These are phyloP conservation scores for Pasiphila rectangulata DNA, from an alignment of 2,888 invertebrate genomes.

Conservation along the genomic window DNA sequence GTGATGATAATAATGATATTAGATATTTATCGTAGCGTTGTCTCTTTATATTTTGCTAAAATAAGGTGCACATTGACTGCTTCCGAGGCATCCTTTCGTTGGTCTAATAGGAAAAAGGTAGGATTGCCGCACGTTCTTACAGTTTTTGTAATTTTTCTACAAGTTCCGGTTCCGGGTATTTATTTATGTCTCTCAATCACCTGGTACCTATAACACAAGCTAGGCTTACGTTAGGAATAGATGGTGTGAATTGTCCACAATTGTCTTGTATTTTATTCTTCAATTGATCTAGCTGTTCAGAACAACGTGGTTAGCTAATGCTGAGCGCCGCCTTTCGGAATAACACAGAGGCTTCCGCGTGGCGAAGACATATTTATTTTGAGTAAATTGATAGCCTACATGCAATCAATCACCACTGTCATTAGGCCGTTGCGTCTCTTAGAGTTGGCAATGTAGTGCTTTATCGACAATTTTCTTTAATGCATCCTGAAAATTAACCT, in stretches of 20 bases:
- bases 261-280: conserved; percentile 1
- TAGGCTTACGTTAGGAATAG: too few relatives aligned
- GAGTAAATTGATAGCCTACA: conserved; percentile 63
- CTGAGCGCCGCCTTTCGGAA: conserved; percentile 56
- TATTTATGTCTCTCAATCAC: too few relatives aligned
- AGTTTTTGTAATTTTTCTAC: too few relatives aligned
- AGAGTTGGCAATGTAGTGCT: conserved; percentile 23
- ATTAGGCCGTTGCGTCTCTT: conserved; percentile 48
- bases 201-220: too few relatives aligned
- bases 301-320: conserved; percentile 44
- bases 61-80: not conserved
- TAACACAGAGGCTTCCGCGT: conserved; percentile 72
- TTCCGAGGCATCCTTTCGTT: too few relatives aligned
- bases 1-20: too few relatives aligned
- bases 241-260: not conserved
- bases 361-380: conserved; percentile 69
- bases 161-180: too few relatives aligned
- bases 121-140: too few relatives aligned
- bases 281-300: conserved; percentile 14
- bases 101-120: too few relatives aligned
- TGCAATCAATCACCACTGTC: conserved; percentile 48
- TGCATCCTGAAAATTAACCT: conserved; percentile 20
- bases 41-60: not conserved
- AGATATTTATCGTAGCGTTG: too few relatives aligned
- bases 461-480: conserved; percentile 27